Base-by-base conservation (phyloP, 1,140 invertebrate species). In the Panonychus citri region DNA sequence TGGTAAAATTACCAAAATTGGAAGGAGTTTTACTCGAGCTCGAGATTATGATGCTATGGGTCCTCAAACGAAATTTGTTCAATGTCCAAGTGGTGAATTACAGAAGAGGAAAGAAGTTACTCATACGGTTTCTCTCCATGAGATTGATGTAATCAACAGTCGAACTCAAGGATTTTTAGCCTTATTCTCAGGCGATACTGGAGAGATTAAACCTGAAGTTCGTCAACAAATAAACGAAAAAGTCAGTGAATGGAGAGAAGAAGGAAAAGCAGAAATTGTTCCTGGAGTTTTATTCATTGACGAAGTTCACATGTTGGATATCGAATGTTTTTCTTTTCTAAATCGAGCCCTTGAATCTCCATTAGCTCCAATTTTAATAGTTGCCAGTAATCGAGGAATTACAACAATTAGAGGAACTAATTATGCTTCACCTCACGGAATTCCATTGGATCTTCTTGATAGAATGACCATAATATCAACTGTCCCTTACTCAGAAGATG, bases 31-130 rank as follows among this genome's bases (percentile, higher is more conserved):
- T 65, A 88, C 90, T 0, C 74, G 91, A 61, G 88, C 91, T 13
- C 74, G 90, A 39, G 94, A 98, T 70, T 99, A 97, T 69, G 94
- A 99, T 73, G 94, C 94, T 1, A 94, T 90, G 57, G 86, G 87
- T 3, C 78, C 86, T 55, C 85, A 72, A 64, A 75, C 74, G 8
- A 81, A 88, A 61, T 97, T 97, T 73, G 89, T 99, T 0, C 91
- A 96, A 61, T 97, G 91, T 71, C 94, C 94, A 0, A 91, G 97
- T 65, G 94, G 94, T 0, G 94, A 99, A 74, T 71, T 99, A 10
- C 91, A 97, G 72, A 98, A 97, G 67, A 76, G 93, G n/a, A 95
- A 96, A 68, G 91, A 97, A 75, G 91, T 95, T 0, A 88, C 96
- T 1, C 94, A 99, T 69, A 98, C 91, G 0, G 90, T 97, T 0